phyloP scores from a whole-genome alignment of 2,113 vertebrate genomes.

The Mirza zaza region DNA sequence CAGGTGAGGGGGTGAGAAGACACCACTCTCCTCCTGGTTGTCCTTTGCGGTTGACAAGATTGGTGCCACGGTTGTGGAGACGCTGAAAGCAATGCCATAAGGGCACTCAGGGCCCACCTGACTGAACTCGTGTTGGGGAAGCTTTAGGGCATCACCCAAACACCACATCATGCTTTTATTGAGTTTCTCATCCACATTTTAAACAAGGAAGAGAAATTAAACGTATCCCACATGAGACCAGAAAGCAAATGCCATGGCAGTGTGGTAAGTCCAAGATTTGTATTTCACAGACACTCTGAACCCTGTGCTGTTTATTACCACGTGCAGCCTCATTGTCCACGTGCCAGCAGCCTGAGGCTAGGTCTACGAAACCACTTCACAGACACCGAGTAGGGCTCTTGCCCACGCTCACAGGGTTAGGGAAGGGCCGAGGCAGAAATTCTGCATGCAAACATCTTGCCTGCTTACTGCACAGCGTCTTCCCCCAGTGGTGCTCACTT shows the following conservation, averaged over 20 bases:
- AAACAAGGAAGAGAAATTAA: background rate
- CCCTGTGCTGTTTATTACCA: background rate
- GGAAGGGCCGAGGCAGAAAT: background rate
- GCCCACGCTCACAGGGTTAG: fast-evolving
- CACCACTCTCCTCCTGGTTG: background rate
- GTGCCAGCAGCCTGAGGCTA: fast-evolving
- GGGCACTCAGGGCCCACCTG: constrained; percentile 30
- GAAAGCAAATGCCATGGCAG: fast-evolving
- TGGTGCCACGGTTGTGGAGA: background rate
- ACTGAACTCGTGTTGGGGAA: background rate
- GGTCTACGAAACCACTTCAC: too few species aligned
- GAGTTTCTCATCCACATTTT: too few species aligned
- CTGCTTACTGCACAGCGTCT: background rate
- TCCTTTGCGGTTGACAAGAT: fast-evolving
- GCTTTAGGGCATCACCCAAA: too few species aligned
- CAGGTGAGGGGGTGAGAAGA: background rate
- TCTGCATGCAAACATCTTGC: fast-evolving
- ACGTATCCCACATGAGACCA: background rate
- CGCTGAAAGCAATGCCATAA: fast-evolving
- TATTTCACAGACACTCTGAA: too few species aligned
- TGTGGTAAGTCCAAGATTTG: fast-evolving
- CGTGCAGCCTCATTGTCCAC: fast-evolving
- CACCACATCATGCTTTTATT: fast-evolving
- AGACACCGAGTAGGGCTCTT: background rate
- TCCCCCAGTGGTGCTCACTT: fast-evolving